Base-by-base conservation (phyloP, 2,797 vertebrate species). In the Cheirogaleus major region DNA sequence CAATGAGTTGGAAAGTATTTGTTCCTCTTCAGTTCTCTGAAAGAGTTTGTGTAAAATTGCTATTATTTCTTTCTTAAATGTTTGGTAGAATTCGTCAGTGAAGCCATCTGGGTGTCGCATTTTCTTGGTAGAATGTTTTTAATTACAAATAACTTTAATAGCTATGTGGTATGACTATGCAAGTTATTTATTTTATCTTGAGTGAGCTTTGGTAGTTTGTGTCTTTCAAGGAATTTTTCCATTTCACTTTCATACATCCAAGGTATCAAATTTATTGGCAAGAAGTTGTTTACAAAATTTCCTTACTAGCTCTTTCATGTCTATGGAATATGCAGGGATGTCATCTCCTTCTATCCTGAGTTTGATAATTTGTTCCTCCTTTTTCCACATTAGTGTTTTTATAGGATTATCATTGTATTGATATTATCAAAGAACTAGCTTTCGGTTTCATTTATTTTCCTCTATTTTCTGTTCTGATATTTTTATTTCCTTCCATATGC, bases 121-220 rank as follows among this genome's bases (percentile, higher is more conserved):
- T 89, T 48, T 79, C 72, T 79, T 84, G 43, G 12, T 87, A 23
- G 12, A 41, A 73, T 41, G 20, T 55, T 87, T 89, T 89, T 70
- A 73, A 55, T 70, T 95, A 85, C 12, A 93, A 92, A 7, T 75
- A 63, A 76, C 23, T 95, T 95, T 82, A 92, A 22, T 20, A 84
- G 22, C 14, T 80, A 61, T 65, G 27, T 76, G 13, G 0, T 52
- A n/a, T 65, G 25, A 5, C 27, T 83, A n/a, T 59, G 55, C 41
- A 79, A n/a, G 23, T 65, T 65, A n/a, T 4, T 79, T 88, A 38
- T 63, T 43, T 63, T 78, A 73, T 83, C 38, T 81, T 70, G 57
- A 84, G 14, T 61, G 7, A 92, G 0, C 18, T 35, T 59, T 69
- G 2, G 11, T 43, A 80, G 20, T 84, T 69, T 89, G 13, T n/a